phyloP scores from a whole-genome alignment of 2,113 vertebrate genomes.

The Sapajus apella region DNA sequence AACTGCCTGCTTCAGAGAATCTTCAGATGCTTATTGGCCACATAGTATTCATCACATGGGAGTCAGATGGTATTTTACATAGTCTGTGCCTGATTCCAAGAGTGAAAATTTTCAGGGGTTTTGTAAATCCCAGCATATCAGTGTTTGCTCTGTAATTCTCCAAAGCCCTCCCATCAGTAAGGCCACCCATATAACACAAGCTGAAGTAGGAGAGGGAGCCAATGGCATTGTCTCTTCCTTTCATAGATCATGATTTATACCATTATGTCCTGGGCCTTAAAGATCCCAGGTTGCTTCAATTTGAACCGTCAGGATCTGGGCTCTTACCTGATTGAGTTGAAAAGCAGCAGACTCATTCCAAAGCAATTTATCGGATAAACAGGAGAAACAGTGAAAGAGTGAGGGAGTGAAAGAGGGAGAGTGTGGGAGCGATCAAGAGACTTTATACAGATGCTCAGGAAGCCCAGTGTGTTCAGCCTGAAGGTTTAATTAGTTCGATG shows the following conservation, averaged over 20 bases:
- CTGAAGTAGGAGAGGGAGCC: not conserved
- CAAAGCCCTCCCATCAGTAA: not conserved
- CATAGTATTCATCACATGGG: not conserved
- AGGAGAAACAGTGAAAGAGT: not conserved
- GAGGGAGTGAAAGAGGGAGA: not conserved
- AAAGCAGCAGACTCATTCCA: constrained; percentile 37
- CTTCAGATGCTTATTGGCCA: not conserved
- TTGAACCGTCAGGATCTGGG: not conserved
- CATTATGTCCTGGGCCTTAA: not conserved
- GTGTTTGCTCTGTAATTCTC: not conserved
- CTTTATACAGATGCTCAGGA: not conserved
- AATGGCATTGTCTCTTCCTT: not conserved
- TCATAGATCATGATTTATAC: not conserved
- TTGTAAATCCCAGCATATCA: not conserved
- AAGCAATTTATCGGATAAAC: not conserved
- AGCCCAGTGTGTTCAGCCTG: not conserved
- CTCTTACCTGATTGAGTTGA: not conserved
- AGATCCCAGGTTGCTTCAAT: not conserved
- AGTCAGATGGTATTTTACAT: not conserved
- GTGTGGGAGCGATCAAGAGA: not conserved
- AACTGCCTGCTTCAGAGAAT: not conserved
- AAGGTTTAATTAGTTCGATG: constrained; percentile 30
- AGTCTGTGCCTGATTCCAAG: not conserved
- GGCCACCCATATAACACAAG: not conserved
- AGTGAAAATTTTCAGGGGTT: not conserved